Base-by-base conservation (phyloP, 2,888 invertebrate species). In the Papilio protenor region DNA sequence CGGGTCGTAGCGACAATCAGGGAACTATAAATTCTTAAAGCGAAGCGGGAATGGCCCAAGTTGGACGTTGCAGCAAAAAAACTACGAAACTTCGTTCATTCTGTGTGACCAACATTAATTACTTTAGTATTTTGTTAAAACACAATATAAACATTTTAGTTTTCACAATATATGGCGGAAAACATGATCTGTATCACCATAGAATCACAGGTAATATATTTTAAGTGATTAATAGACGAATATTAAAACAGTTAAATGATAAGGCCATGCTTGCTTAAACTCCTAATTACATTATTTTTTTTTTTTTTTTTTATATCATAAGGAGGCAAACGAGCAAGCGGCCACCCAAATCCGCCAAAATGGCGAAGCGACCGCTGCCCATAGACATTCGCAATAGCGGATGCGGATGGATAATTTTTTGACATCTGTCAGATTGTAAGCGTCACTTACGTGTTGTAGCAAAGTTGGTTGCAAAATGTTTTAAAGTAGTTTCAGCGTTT, bases 21-120 rank as follows among this genome's bases (percentile, higher is more conserved):
- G n/a, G 33, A n/a, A 33, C 76, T 49, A 76, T 76, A 71, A 76
- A 76, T 76, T 71, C 57, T 47, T 70, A 49, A 76, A 70, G n/a
- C 71, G 57, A 12, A 49, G 33, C 76, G n/a, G 47, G 47, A 76
- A 71, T 71, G 47, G 70, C 10, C 70, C 59, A 71, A 76, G 71
- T 76, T 49, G 49, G 76, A 47, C 70, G 59, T 18, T 10, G 66
- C 59, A 75, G 52, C 52, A 21, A 45, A 61, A 76, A 59, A 33
- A 27, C 59, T 71, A 59, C 2, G 55, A 52, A 72, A 72, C 66
- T 40, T 40, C 40, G 33, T 66, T n/a, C 27, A 64, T 64, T 40
- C 33, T 66, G 40, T 64, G 64, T 66, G 66, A 66, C 66, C 66
- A 66, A 66, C n/a, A 66, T 10, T 66, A 66, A 66, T 66, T 66